Base-by-base conservation (phyloP, 1,140 invertebrate species). In the Cherax destructor region DNA sequence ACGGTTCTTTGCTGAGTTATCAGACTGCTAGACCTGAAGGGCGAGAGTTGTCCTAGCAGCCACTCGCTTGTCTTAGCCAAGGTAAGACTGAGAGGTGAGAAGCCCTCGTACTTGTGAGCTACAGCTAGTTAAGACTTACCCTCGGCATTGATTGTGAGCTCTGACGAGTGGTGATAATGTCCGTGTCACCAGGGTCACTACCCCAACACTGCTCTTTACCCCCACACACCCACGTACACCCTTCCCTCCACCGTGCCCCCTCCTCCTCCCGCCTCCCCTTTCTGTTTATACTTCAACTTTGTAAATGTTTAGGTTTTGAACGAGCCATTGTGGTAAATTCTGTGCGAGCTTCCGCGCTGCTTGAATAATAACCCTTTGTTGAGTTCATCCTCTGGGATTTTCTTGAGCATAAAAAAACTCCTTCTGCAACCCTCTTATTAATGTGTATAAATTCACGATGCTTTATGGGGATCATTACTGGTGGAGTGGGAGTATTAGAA, bases 301-400 rank as follows among this genome's bases (percentile, higher is more conserved):
- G 69, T 47, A 47, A 69, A 47, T 83, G 59, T 83, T 83, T 65
- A 7, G 81, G 56, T n/a, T n/a, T 13, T 18, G 59, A 47, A 69
- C 61, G 81, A 79, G 59, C 59, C 81, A 65, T 83, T 83, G 81
- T 83, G 81, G 81, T 30, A 69, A 83, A 83, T 69, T 83, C 18
- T 65, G 81, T 49, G 61, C 81, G 47, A 52, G 65, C 81, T 59
- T 83, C 59, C 69, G 65, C 59, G 24, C 24, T 5, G 59, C 41
- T 24, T 69, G 81, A 83, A n/a, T 83, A 83, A 83, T 83, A 59
- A 69, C 11, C 47, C 81, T 83, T 83, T 83, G 81, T 83, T 61
- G 81, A 83, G 81, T 69, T 30, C 49, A 81, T 59, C 49, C 81
- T 69, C 81, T 24, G 24, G 69, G 69, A 65, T 47, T 69, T 83